Base-by-base conservation (phyloP, 2,888 invertebrate species). In the Cordylochernes scorpioides region DNA sequence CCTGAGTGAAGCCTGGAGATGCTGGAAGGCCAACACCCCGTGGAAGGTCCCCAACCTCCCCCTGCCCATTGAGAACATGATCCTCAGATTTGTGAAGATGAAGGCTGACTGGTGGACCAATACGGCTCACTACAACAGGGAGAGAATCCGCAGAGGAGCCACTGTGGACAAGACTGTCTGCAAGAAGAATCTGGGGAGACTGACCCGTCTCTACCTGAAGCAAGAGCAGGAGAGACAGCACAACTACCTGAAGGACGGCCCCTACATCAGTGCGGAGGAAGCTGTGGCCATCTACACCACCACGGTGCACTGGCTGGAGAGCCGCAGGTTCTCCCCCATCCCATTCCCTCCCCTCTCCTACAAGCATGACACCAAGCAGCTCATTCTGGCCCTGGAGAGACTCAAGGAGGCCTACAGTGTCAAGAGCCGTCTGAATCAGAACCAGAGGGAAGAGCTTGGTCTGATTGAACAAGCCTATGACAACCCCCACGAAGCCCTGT, bases 21-120 rank as follows among this genome's bases (percentile, higher is more conserved):
- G 94, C 55, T 99, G 97, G 97, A 99, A 99, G 53, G 97, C 97
- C 0, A 91, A 99, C 53, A 99, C 97, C 46, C 97, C 97, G 0
- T 99, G 97, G 97, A 99, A 99, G 65, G 80, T 94, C 3, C 97
- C 97, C 2, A 97, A 94, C 3, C 59, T 99, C 4, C 97, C 97
- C 0, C 94, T 86, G 17, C 97, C 97, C 0, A 94, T 99, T 39
- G 97, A 99, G 59, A 99, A 97, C 58, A 99, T 99, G 97, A 97
- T 99, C 44, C 64, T 99, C 33, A 68, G 97, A 18, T 99, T 94
- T 55, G 97, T 99, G 8, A 97, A 97, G 56, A 94, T 97, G 72
- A 99, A 99, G 53, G 97, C 97, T 0, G 97, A 99, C 55, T 99
- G 97, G 97, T 99, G 97, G 97, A 99, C 97, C 0, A 99, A 97